These are phyloP conservation scores for Spatula versicolor DNA, from an alignment of 2,797 vertebrate species.

Conservation along the genomic window DNA sequence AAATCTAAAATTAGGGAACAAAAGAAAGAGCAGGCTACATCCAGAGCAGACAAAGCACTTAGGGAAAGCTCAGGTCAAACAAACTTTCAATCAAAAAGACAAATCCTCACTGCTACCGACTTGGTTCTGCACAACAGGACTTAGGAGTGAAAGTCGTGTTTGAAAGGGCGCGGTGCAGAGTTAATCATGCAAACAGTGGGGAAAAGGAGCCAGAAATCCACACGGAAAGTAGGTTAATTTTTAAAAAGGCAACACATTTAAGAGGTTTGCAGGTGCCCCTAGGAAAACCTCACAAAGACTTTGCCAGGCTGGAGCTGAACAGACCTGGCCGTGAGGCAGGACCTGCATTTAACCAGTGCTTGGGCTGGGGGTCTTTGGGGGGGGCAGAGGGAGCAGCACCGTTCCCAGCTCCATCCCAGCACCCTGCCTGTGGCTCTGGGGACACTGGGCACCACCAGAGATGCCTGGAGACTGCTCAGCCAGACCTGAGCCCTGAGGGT, in stretches of 20 bases:
- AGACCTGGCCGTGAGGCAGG: background rate
- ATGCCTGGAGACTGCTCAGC: background rate
- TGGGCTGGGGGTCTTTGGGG: background rate
- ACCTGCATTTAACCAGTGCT: conserved; percentile 7
- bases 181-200: conserved; percentile 65
- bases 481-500: background rate
- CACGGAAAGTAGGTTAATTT: conserved; percentile 67
- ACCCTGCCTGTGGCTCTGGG: background rate
- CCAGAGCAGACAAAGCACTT: conserved; percentile 41
- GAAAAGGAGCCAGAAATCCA: conserved; percentile 62
- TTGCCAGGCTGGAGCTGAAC: background rate
- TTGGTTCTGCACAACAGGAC: conserved; percentile 57
- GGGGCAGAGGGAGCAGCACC: background rate
- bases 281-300: conserved; percentile 22
- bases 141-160: conserved; percentile 45
- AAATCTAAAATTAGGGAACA: conserved; percentile 53
- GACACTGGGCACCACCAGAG: background rate
- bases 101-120: conserved; percentile 39
- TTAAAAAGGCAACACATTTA: conserved; percentile 54
- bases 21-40: background rate
- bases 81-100: conserved; percentile 63
- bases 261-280: conserved; percentile 34
- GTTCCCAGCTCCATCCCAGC: background rate
- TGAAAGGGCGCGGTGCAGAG: conserved; percentile 45
- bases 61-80: conserved; percentile 49